A percentile compares a stretch with the other conserved stretches of the same genome.
Conservation (phyloP, 30 jellyfish, hydroid and myxozoan species). For the Nemopilema nomurai region DNA sequence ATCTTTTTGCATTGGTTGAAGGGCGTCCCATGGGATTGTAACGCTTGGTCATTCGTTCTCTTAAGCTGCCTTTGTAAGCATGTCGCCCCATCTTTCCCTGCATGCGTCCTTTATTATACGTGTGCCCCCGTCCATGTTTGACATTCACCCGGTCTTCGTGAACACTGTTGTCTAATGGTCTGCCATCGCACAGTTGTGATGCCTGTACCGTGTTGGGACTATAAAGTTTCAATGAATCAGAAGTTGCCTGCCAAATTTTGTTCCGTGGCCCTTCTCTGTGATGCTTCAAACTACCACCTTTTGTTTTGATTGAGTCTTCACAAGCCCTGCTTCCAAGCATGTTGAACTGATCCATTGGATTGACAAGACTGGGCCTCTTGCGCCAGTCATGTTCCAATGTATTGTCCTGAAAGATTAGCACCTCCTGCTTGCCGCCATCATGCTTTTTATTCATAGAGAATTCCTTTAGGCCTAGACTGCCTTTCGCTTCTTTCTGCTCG, state of each 20-base stretch:
- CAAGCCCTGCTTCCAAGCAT: background rate
- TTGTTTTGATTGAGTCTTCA: background rate
- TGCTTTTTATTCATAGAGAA: background rate
- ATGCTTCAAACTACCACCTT: background rate
- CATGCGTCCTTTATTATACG: background rate
- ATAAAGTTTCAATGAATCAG: background rate
- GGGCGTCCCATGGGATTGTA: slow-evolving; percentile 9
- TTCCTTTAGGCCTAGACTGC: background rate
- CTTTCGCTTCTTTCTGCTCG: background rate
- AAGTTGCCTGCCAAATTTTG: too few relatives aligned
- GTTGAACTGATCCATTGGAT: background rate
- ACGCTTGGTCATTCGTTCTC: slow-evolving; percentile 45
- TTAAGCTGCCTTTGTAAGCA: slow-evolving; percentile 3
- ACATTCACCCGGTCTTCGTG: background rate
- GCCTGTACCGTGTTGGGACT: background rate
- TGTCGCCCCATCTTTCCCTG: background rate
- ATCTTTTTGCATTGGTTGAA: background rate
- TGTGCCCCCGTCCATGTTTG: background rate
- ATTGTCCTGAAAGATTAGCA: too few relatives aligned
- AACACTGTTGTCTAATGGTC: background rate
- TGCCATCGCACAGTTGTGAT: background rate
- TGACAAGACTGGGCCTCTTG: background rate
- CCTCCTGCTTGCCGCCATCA: background rate
- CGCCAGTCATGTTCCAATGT: background rate
- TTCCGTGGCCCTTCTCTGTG: too few relatives aligned